Base-by-base conservation (phyloP, 2,113 vertebrate genomes). In the Antechinus flavipes region DNA sequence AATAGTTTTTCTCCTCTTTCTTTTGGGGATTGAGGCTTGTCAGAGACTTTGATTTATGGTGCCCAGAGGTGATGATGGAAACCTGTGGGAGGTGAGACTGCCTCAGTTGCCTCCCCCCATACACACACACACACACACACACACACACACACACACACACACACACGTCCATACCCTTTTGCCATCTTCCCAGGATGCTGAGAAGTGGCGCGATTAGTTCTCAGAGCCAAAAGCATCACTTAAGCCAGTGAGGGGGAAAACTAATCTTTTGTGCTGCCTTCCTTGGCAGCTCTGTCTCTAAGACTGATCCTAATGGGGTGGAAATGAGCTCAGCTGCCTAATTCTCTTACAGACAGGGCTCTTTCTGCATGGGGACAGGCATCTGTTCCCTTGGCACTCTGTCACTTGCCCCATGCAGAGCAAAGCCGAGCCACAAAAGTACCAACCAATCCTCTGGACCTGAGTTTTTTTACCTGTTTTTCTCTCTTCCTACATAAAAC, bases 321-420 rank as follows among this genome's bases (percentile, higher is more conserved):
- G 98, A 98, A 98, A 98, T 98, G 98, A 98, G 97, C 98, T 98
- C 98, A 98, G 98, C 98, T 98, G 98, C 98, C 98, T 98, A 98
- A 98, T 98, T 98, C 98, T 98, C 96, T 98, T 98, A 98, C 97
- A 98, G 98, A 98, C 96, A 97, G 97, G 97, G 94, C 97, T 97
- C 96, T 97, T 98, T 97, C 93, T 96, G 97, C 96, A 97, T 97
- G 94, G 97, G 97, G 97, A 97, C 98, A 95, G 94, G 95, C 96
- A 94, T 93, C 95, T 94, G 11, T 97, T 98, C 97, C 97, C 97
- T 98, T 97, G 96, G 96, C 97, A 97, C 96, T 92, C 96, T 96
- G 91, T 95, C 98, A 91, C 91, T 95, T 95, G 96, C 96, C 96
- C 93, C 92, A 55, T n/a, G 96, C 93, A 98, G 97, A 94, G 93